Evolutionary conservation across 1,140 invertebrate genomes (phyloP), one percentile per base, ranked within the genome.

Genomic region (Cherax quadricarinatus): DNA sequence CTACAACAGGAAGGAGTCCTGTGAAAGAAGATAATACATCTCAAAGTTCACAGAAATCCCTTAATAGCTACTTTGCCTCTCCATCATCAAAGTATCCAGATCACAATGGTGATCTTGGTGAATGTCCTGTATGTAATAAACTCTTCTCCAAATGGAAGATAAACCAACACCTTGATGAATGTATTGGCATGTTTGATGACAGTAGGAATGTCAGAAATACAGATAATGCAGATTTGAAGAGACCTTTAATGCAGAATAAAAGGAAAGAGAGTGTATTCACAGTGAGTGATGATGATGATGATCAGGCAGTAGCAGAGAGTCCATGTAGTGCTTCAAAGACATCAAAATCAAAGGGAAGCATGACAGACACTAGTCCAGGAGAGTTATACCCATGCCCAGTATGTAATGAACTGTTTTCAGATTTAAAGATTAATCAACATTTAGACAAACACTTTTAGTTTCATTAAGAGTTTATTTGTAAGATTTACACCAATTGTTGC

Each of bases 151-250:
- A 89, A 57, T 70, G 49, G 66, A 48, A 70, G 41, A 70, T 89
- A 10, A 83, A 89, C 84, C 66, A 89, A 62, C 88, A 89, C 41
- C 80, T 89, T 73, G 81, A 83, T 89, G 88, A 89, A 51, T 89
- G 88, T 53, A 30, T 89, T 70, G 62, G 88, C 7, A 66, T 84
- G n/a, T 57, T 70, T 83, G 88, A 89, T 89, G 88, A 88, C 62
- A 66, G 4, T 66, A 18, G 62, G 14, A n/a, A 24, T n/a, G n/a
- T 24, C n/a, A 30, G 24, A 30, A 78, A 57, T 87, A 60, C 24
- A 16, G 73, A 21, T 49, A 30, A 48, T 48, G 18, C 79, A 51
- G 53, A 51, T 53, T 14, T 16, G 48, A 70, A 88, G 62, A 66
- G 21, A 66, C 62, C 14, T 66, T 49, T 18, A 30, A 24, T 81